Base-by-base conservation (phyloP, 2,888 invertebrate species). In the Eupithecia insigniata region DNA sequence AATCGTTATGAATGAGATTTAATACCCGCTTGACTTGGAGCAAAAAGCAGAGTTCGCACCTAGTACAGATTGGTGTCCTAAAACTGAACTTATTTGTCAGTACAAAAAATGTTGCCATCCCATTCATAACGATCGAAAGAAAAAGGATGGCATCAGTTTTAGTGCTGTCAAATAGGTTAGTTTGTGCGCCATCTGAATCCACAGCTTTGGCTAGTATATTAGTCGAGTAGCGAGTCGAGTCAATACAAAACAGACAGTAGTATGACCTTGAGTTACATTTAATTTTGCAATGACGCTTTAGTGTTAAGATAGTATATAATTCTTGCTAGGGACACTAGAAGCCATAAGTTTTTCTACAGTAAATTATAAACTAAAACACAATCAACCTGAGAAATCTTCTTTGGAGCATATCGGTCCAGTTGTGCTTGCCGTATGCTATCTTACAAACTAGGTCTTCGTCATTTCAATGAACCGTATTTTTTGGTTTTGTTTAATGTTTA, bases 321-420 rank as follows among this genome's bases (percentile, higher is more conserved):
- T 55, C 55, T 4, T 55, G 26, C 4, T 55, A 51, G 12, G 51
- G 22, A 22, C 4, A 51, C 10, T 7, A 26, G 55, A 55, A 55
- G 12, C 55, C 22, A 12, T 55, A 26, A 55, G 55, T 55, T 55
- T 55, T 55, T 55, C 26, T 55, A 55, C 4, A 55, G 12, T 26
- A 55, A 14, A 26, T 55, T 55, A 55, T 14, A 26, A 55, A 55
- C 55, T 55, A 55, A 26, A 26, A 55, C 55, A 55, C 55, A 55
- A 55, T 12, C 26, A 12, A 55, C 26, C 26, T 55, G 55, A 12
- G 55, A 55, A 55, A 12, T 55, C 55, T 55, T 55, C 55, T 55
- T 55, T 55, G 55, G 55, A 55, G 10, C 55, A 55, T 51, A 51
- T 55, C 26, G 55, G 55, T 12, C 12, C 4, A 55, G 55, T 55